Percentiles rank a stretch among this genome's conserved stretches.
Evolutionary conservation across 1,140 invertebrate genomes (phyloP).

Genomic region (Armadillidium nasatum): DNA sequence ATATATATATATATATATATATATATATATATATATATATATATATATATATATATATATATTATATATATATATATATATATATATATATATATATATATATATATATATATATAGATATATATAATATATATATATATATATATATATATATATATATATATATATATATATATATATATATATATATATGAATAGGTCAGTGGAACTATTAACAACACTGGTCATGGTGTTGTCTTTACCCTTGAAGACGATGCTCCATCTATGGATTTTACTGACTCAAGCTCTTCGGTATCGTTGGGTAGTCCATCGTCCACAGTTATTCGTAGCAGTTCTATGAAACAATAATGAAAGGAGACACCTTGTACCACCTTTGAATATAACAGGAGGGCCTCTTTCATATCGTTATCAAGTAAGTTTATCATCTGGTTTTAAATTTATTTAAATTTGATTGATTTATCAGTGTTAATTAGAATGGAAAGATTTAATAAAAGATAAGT

Average conservation of each 20-base stretch:
- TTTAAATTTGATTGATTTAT: too few species aligned
- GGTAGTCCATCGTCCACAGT: background rate
- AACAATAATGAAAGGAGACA: background rate
- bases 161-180: slow-evolving; percentile 6
- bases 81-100: too few species aligned
- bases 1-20: too few species aligned
- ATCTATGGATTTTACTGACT: background rate
- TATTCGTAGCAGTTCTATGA: background rate
- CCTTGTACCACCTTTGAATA: background rate
- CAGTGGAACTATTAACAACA: slow-evolving; percentile 30
- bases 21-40: too few species aligned
- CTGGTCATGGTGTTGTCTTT: slow-evolving; percentile 26
- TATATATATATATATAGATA: too few species aligned
- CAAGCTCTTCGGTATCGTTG: background rate
- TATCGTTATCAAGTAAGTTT: slow-evolving; percentile 25
- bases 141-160: slow-evolving; percentile 6
- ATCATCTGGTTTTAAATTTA: too few species aligned
- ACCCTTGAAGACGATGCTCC: slow-evolving; percentile 21
- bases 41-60: too few species aligned
- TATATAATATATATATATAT: too few species aligned
- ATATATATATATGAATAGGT: slow-evolving; percentile 16
- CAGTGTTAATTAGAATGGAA: too few species aligned
- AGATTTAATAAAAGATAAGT: too few species aligned
- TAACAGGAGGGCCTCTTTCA: slow-evolving; percentile 26
- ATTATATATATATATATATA: too few species aligned